Percentiles rank a stretch among this genome's conserved stretches.
phyloP scores from a whole-genome alignment of 2,888 invertebrate species.

The Mylabris sibirica region DNA sequence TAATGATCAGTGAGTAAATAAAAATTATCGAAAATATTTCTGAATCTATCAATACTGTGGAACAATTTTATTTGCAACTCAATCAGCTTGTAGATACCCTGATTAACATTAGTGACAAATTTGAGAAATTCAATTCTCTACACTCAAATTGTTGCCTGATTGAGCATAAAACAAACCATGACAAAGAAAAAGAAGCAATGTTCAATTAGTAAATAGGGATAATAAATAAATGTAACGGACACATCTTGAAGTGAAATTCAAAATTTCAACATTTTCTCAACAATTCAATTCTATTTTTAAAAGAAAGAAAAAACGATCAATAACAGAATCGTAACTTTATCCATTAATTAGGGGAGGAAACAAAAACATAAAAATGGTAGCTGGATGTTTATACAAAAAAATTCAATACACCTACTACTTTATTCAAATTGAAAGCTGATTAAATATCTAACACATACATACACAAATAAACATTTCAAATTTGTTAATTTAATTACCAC shows the following conservation, averaged over 20 bases:
- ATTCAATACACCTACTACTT: conserved; percentile 4
- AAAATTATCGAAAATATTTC: background rate
- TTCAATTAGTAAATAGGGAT: background rate
- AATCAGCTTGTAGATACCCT: background rate
- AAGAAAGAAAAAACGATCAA: no score
- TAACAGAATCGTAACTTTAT: no score
- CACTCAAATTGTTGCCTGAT: background rate
- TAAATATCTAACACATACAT: background rate
- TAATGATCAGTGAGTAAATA: background rate
- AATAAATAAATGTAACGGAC: background rate
- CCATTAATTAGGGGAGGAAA: background rate
- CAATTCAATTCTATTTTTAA: no score
- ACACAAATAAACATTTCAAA: background rate
- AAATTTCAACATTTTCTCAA: no score
- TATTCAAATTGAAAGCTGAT: background rate
- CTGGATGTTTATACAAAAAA: background rate
- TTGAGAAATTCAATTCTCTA: background rate
- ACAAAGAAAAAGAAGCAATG: background rate
- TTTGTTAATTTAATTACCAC: background rate
- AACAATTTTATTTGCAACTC: background rate
- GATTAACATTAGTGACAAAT: background rate
- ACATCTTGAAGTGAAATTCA: no score
- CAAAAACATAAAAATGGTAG: conserved; percentile 1
- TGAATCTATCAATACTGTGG: background rate
- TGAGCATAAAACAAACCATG: background rate